Base-by-base conservation (phyloP, 2,113 vertebrate genomes). In the Hemiprocne comata region DNA sequence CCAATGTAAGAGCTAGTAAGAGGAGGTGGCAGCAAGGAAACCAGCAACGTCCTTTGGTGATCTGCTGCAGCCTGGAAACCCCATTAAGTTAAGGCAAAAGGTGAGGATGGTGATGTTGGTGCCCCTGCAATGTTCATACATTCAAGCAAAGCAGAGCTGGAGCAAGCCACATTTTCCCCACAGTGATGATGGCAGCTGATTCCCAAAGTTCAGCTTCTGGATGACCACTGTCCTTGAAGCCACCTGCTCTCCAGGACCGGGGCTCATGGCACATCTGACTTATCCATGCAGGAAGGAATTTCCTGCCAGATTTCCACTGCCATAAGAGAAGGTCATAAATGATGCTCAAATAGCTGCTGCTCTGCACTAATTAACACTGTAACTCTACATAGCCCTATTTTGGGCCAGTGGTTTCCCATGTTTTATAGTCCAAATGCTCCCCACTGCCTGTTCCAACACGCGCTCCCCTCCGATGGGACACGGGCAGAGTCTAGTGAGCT, bases 301-400 rank as follows among this genome's bases (percentile, higher is more conserved):
- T 90, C 94, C 90, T 90, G 72, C 60, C 88, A 48, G n/a, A 80
- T 89, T 89, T 51, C 89, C 86, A 74, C 44, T 81, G 83, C 66
- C 80, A 15, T 50, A 70, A 58, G 80, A 48, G 86, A 57, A 48
- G 62, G 66, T 38, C 81, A 21, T 8, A 36, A 87, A 46, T 21
- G 51, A 74, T 65, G 51, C 57, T 61, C 28, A 20, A 7, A 65
- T 4, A 66, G 53, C 74, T 75, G 70, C 57, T 82, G 33, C 74
- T 65, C 44, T 64, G 66, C 10, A 5, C 25, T 71, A 65, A 88
- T 72, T 77, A 77, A 57, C 13, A 13, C 73, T 34, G 31, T 44
- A 76, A 44, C 54, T 54, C 54, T 28, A 42, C 42, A n/a, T 23
- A 19, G 60, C 17, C 60, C 72, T 72, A 15, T 70, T 64, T 58